Base-by-base conservation (phyloP, 1,140 invertebrate species). In the Drosophila nannoptera region DNA sequence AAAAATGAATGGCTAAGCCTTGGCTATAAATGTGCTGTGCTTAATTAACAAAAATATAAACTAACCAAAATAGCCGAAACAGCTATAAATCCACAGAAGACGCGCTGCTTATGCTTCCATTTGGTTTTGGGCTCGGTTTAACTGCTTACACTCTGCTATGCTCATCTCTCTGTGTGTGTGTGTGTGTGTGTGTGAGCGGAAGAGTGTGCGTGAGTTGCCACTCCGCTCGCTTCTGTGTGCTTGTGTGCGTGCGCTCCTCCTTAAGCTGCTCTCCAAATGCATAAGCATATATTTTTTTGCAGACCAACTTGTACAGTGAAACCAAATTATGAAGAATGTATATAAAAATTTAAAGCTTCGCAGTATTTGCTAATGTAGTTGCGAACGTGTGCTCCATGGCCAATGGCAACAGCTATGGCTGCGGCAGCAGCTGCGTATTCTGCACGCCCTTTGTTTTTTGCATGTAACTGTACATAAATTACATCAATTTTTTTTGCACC, bases 331-430 rank as follows among this genome's bases (percentile, higher is more conserved):
- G 12, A 60, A 58, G 40, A 62, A 54, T 60, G 22, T 22, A 54
- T 32, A 67, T 56, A 81, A 68, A 84, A 68, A 84, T 80, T 84
- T 87, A 87, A 87, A 87, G 84, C 84, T 87, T 87, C 84, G 84
- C 84, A 87, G 84, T 87, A 87, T 87, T 84, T 84, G 80, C 80
- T 84, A 84, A 84, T 86, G 76, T 82, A 82, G 78, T 76, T 84
- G 75, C 69, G 80, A 65, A 63, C 70, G 50, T 65, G 55, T 22
- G 22, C 22, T 22, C 45, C 38, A 54, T 68, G 33, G 40, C 31
- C 32, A 56, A 14, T 58, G 55, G 63, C 69, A 75, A 22, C 22
- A 22, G 3, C 22, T 22, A 22, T 22, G 68, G 73, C 60, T 73
- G 64, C 69, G 73, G 69, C 73, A 80, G 73, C 73, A 43, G 77